Evolutionary conservation across 2,797 vertebrate genomes (phyloP).

Genomic region (Cygnus olor): DNA sequence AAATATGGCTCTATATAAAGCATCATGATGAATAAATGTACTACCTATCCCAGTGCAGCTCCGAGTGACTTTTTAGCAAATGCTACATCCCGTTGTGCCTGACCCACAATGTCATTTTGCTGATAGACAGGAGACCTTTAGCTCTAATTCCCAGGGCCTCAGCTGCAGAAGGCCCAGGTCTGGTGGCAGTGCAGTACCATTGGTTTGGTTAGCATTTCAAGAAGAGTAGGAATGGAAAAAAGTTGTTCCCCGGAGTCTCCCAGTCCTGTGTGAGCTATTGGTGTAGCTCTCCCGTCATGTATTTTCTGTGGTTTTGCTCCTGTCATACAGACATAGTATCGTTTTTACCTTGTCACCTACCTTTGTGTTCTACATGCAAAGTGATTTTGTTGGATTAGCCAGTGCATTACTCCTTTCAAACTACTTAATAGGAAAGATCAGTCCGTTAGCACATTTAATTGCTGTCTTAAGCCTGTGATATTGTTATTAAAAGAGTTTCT

Average conservation of each 20-base stretch:
- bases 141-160: not conserved
- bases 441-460: not conserved
- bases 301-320: not conserved
- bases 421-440: not conserved
- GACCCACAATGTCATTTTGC: not conserved
- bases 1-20: not conserved
- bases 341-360: not conserved
- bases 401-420: not conserved
- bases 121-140: not conserved
- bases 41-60: not conserved
- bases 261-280: not conserved
- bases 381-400: not conserved
- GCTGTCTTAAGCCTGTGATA: not conserved
- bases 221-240: not conserved
- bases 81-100: not conserved
- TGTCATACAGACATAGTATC: not conserved
- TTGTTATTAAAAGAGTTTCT: not conserved
- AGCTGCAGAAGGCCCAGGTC: not conserved
- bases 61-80: not conserved
- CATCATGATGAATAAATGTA: not conserved
- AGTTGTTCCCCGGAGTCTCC: not conserved
- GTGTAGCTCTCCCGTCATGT: not conserved
- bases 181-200: not conserved
- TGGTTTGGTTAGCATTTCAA: not conserved
- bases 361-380: not conserved